Percentiles rank a stretch among this genome's conserved stretches.
These are phyloP conservation scores for Harpalus rufipes DNA, from an alignment of 2,888 invertebrate species.

Conservation along the genomic window DNA sequence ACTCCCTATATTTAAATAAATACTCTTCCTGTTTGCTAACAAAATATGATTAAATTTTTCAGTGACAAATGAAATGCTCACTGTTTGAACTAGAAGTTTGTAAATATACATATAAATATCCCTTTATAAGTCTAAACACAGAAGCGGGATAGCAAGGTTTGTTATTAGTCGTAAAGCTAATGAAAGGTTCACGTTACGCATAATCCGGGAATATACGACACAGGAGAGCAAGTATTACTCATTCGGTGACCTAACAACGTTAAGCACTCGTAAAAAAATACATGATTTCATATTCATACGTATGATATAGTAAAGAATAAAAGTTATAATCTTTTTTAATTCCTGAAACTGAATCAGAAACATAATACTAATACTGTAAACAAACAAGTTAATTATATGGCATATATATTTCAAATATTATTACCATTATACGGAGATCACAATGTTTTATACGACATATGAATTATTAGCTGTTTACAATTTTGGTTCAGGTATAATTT, in stretches of 20 bases:
- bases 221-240: not conserved
- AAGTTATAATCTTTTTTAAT: too few species aligned
- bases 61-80: conserved; percentile 24
- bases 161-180: conserved; percentile 35
- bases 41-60: conserved; percentile 1
- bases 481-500: too few species aligned
- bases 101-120: conserved; percentile 27
- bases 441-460: too few species aligned
- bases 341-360: too few species aligned
- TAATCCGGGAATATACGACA: conserved; percentile 24
- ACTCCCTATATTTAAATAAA: not conserved
- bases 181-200: conserved; percentile 39
- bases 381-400: too few species aligned
- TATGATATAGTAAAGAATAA: too few species aligned
- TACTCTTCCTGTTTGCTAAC: not conserved
- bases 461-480: too few species aligned
- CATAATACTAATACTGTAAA: too few species aligned
- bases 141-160: not conserved
- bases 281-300: conserved; percentile 14
- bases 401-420: too few species aligned
- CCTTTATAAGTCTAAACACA: conserved; percentile 23
- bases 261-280: conserved; percentile 8
- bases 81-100: conserved; percentile 35
- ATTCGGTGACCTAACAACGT: not conserved
- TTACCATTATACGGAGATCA: too few species aligned